A percentile compares a stretch with the other conserved stretches of the same genome.
Evolutionary conservation across 2,888 invertebrate genomes (phyloP).

Genomic region (Phaedon cochleariae): DNA sequence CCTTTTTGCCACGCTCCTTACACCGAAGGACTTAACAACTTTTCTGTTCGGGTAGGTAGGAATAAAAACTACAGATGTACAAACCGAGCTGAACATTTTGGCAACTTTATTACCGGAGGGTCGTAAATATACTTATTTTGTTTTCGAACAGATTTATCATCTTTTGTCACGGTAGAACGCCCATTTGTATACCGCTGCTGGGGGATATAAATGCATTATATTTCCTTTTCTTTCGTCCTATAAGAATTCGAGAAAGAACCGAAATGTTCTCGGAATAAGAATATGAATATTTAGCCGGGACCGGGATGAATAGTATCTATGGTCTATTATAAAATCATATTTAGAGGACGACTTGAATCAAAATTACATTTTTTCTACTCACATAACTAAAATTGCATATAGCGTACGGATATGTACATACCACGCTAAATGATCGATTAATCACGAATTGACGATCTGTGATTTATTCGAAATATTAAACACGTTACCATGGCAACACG

Average conservation of each 20-base stretch:
- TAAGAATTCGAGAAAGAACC: slow-evolving; percentile 6
- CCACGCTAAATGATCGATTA: too few relatives aligned
- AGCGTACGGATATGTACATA: too few relatives aligned
- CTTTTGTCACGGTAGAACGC: slow-evolving; percentile 41
- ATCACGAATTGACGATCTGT: too few relatives aligned
- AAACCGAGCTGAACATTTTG: slow-evolving; percentile 30
- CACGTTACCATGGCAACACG: too few relatives aligned
- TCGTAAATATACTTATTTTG: slow-evolving; percentile 38
- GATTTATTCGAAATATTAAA: too few relatives aligned
- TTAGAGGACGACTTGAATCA: neutral
- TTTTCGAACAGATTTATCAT: slow-evolving; percentile 40
- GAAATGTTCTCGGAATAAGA: neutral
- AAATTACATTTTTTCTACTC: too few relatives aligned
- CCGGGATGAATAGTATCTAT: too few relatives aligned
- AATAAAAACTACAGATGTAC: slow-evolving; percentile 35
- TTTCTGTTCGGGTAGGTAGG: slow-evolving; percentile 20
- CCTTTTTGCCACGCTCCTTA: slow-evolving; percentile 31
- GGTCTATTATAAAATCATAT: neutral
- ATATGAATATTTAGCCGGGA: neutral
- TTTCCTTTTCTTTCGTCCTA: slow-evolving; percentile 3
- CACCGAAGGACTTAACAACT: slow-evolving; percentile 18
- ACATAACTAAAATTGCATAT: too few relatives aligned
- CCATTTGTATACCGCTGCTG: slow-evolving; percentile 32
- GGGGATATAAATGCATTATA: slow-evolving; percentile 27
- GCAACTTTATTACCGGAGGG: slow-evolving; percentile 37